Base-by-base conservation (phyloP, 2,797 vertebrate genomes). In the Falco peregrinus region DNA sequence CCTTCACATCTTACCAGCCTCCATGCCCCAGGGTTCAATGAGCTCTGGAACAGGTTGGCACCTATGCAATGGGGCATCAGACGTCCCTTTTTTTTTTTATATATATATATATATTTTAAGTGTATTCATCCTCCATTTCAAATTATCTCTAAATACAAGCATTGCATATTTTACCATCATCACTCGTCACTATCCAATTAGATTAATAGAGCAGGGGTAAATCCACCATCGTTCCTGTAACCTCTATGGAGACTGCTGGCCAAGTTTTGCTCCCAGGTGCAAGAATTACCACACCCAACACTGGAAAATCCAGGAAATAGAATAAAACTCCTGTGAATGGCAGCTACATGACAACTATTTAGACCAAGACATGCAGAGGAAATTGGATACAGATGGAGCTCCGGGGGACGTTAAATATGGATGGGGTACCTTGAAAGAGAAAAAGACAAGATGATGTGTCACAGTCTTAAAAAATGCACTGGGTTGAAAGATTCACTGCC, bases 321-420 rank as follows among this genome's bases (percentile, higher is more conserved):
- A 70, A 61, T 56, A 69, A 82, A 93, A 86, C 9, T 77, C 7
- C 43, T 19, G 17, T 79, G 76, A 90, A 70, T 0, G 0, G 39
- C 67, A 83, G 84, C 56, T 83, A 71, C n/a, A 60, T 39, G 77
- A 54, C 53, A 90, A 18, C 50, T 90, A 28, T 77, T 94, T 92
- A 76, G 68, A 82, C 24, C 45, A 71, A 80, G 84, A 68, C 31
- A 60, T 13, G 26, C 9, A 47, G 37, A 90, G 51, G 33, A 95
- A 96, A 94, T 85, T 83, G 24, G 75, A 89, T 61, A 60, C 22
- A 83, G 41, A 57, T 61, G 57, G 93, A 94, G 50, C 53, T 80
- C 35, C 28, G 12, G 37, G 41, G 33, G n/a, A 78, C 1, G 1
- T 85, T 94, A 94, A 91, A 95, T 80, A 87, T 83, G 78, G 35